phyloP scores from a whole-genome alignment of 1,140 invertebrate genomes.

The Sitodiplosis mosellana region DNA sequence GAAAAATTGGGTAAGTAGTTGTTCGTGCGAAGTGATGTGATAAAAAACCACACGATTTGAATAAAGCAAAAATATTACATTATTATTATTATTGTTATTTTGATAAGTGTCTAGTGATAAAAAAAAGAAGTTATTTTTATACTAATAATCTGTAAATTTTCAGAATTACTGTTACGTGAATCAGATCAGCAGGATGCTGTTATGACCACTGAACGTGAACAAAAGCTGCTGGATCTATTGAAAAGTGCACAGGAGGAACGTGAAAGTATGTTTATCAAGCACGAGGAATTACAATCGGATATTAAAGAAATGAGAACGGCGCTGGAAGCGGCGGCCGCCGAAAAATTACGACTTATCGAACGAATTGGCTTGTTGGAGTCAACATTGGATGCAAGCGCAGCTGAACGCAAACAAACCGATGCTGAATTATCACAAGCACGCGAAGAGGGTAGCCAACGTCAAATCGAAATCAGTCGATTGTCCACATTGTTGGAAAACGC shows the following conservation, averaged over 20 bases:
- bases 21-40: too few species aligned
- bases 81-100: too few species aligned
- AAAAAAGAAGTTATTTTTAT: too few species aligned
- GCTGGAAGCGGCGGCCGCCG: slow-evolving; percentile 30
- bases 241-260: slow-evolving; percentile 70
- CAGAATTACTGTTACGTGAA: slow-evolving; percentile 46
- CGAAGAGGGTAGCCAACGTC: slow-evolving; percentile 39
- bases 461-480: slow-evolving; percentile 58
- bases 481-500: slow-evolving; percentile 64
- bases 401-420: slow-evolving; percentile 53
- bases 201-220: slow-evolving; percentile 52
- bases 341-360: slow-evolving; percentile 44
- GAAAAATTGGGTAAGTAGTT: slow-evolving; percentile 69
- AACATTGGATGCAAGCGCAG: slow-evolving; percentile 44
- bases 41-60: too few species aligned
- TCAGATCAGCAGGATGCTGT: slow-evolving; percentile 36
- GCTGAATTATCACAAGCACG: slow-evolving; percentile 46
- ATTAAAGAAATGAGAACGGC: slow-evolving; percentile 34
- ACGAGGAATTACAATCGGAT: slow-evolving; percentile 54
- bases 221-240: slow-evolving; percentile 66
- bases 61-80: too few species aligned
- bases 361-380: slow-evolving; percentile 46
- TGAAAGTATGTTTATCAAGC: slow-evolving; percentile 51
- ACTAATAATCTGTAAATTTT: too few species aligned
- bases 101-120: too few species aligned